A percentile compares a stretch with the other conserved stretches of the same genome.
These are phyloP conservation scores for Oreortyx pictus DNA, from an alignment of 2,797 vertebrate genomes.

Conservation along the genomic window DNA sequence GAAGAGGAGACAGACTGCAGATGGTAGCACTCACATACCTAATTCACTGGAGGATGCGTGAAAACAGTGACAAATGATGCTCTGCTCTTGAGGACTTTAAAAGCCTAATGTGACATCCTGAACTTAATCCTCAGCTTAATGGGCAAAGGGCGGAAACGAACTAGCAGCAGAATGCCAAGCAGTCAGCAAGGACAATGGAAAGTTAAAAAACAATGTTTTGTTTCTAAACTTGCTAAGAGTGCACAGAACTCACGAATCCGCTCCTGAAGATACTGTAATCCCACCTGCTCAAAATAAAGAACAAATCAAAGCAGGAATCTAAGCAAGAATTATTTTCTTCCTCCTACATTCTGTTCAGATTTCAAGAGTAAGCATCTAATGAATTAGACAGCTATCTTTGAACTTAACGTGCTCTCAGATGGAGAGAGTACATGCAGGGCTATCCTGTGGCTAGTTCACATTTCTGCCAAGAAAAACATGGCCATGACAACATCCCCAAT, in stretches of 20 bases:
- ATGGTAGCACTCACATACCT: not conserved
- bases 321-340: not conserved
- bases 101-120: not conserved
- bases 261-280: not conserved
- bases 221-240: not conserved
- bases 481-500: not conserved
- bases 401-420: not conserved
- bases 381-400: not conserved
- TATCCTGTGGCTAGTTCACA: not conserved
- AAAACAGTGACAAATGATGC: not conserved
- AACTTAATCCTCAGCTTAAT: not conserved
- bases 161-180: not conserved
- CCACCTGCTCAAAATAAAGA: not conserved
- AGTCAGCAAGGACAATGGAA: not conserved
- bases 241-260: not conserved
- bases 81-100: not conserved
- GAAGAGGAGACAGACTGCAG: not conserved
- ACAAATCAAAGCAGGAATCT: not conserved
- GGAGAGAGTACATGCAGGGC: not conserved
- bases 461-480: not conserved
- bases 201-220: rapidly evolving
- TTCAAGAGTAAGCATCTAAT: not conserved
- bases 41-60: not conserved
- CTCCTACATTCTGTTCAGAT: not conserved
- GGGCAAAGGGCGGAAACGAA: not conserved